Evolutionary conservation across 1,140 invertebrate species (phyloP), one percentile per base, ranked within the genome.

Genomic region (Periplaneta americana): DNA sequence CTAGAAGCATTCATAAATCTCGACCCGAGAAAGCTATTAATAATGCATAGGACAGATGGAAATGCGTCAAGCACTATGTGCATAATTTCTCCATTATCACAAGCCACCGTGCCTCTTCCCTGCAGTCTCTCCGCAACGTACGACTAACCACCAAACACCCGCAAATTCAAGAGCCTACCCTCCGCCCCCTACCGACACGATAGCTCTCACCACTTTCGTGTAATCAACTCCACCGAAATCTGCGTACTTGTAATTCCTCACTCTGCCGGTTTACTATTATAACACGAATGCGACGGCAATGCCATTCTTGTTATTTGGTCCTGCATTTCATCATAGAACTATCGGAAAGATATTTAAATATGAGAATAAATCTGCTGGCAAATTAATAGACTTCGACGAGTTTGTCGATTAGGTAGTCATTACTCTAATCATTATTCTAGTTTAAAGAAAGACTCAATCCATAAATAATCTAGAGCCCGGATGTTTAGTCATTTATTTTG

Each of bases 31-130:
- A 77, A 77, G 75, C 75, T 77, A 77, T 77, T 34, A 77, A 77
- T 77, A 77, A 77, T 77, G 33, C 75, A 77, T 77, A 11, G 75
- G 35, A 15, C 17, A 77, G 35, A 77, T 77, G 75, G 31, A 77
- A 77, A 77, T 13, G 33, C 35, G 17, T 77, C 35, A 66, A 77
- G 31, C 15, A 33, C 33, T 22, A 36, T 77, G 75, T 77, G 75
- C 75, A 77, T 77, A 77, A 77, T 77, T 77, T 77, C 75, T 9
- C 75, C 75, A 77, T 77, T 77, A 77, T 77, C 75, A 77, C 75
- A 34, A 34, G n/a, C n/a, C 22, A 66, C 48, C n/a, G 28, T 28
- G 11, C 48, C 2, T 17, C 5, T 17, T 17, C 4, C 37, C 18
- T 17, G 11, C 37, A 1, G 1, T 39, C 37, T 39, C 37, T 6